A percentile compares a stretch with the other conserved stretches of the same genome.
Conservation (phyloP, 2,797 vertebrate genomes). For the Sebastes hubbsi region DNA sequence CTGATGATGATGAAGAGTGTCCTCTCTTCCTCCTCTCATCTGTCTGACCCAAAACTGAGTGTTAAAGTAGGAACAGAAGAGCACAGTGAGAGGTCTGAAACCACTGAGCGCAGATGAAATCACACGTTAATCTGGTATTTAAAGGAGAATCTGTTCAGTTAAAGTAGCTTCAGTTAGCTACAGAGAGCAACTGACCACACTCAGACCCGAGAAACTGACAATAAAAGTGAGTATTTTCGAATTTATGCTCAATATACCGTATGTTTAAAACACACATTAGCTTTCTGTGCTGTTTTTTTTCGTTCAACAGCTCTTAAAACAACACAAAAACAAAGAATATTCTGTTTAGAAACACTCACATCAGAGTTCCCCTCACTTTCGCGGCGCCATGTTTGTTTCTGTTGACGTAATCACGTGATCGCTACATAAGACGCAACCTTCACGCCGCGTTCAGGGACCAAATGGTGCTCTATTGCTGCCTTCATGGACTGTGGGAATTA, state of each 20-base stretch:
- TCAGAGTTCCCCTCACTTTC: conserved; percentile 50
- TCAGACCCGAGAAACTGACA: neutral
- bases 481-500: too few relatives aligned
- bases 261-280: accelerated
- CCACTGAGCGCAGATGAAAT: neutral
- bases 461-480: too few relatives aligned
- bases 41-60: neutral
- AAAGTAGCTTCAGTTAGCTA: neutral
- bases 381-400: conserved; percentile 78
- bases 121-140: accelerated
- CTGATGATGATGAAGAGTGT: neutral
- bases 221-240: neutral
- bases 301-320: accelerated
- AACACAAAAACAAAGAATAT: neutral
- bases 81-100: neutral
- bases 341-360: conserved; percentile 34
- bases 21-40: conserved; percentile 50
- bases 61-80: neutral
- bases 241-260: accelerated
- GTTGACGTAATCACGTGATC: conserved; percentile 43
- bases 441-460: too few relatives aligned
- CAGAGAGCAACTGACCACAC: neutral
- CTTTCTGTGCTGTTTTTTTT: accelerated
- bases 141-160: too few relatives aligned
- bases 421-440: neutral